Conservation (phyloP, 2,888 invertebrate species). For the Taphrorychus bicolor region DNA sequence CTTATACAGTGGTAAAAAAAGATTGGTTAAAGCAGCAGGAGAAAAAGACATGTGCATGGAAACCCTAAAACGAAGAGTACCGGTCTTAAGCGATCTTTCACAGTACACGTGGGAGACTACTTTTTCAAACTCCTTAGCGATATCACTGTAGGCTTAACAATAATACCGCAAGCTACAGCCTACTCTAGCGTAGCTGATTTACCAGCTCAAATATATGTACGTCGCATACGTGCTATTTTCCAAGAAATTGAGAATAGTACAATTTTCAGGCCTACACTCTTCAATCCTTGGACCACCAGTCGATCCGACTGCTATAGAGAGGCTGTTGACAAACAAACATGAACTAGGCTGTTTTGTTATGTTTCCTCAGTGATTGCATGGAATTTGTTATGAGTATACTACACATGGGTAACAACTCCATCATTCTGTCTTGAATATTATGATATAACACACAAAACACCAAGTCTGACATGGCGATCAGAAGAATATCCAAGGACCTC, state of each 20-base stretch:
- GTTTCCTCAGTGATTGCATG: constrained; percentile 75
- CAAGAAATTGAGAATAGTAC: background rate
- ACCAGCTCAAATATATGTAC: constrained; percentile 69
- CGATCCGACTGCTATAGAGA: constrained; percentile 87
- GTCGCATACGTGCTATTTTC: background rate
- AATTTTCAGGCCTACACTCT: constrained; percentile 75
- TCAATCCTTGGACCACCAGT: constrained; percentile 92
- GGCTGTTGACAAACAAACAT: constrained; percentile 79
- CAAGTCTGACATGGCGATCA: no score
- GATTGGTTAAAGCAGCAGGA: constrained; percentile 46
- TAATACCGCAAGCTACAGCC: constrained; percentile 69
- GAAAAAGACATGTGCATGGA: constrained; percentile 67
- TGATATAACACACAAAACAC: constrained; percentile 21
- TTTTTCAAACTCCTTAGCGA: constrained; percentile 83
- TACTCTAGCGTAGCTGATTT: constrained; percentile 66
- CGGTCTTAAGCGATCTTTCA: constrained; percentile 74
- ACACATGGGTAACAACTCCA: constrained; percentile 67
- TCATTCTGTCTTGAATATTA: background rate
- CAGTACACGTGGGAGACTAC: constrained; percentile 70
- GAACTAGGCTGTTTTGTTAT: constrained; percentile 75
- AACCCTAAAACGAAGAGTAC: constrained; percentile 68
- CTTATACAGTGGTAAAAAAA: no score
- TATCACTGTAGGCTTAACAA: constrained; percentile 72
- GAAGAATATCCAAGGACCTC: no score
- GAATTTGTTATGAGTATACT: constrained; percentile 75